A percentile compares a stretch with the other conserved stretches of the same genome.
Evolutionary conservation across 2,888 invertebrate genomes (phyloP).

Genomic region (Meiosimyza platycephala): DNA sequence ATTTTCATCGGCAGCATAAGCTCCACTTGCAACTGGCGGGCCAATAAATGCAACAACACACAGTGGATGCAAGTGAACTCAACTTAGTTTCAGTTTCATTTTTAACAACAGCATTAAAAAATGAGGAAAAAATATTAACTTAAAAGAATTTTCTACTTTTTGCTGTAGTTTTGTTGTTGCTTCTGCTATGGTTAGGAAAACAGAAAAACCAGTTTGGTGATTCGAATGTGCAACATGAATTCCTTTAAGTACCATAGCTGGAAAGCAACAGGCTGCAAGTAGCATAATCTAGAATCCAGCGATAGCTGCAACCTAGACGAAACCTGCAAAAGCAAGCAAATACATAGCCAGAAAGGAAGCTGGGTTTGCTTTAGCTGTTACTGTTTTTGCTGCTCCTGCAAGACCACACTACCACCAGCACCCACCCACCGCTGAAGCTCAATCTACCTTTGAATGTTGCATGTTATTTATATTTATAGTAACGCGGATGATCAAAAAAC

Average conservation of each 20-base stretch:
- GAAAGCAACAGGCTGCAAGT: neutral
- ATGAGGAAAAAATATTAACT: neutral
- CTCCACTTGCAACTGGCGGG: neutral
- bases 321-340: neutral
- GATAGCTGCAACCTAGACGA: neutral
- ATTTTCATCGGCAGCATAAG: neutral
- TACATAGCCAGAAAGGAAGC: neutral
- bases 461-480: conserved; percentile 21
- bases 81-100: conserved; percentile 34
- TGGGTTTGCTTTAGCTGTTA: neutral
- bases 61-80: neutral
- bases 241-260: conserved; percentile 27
- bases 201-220: conserved; percentile 25
- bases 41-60: conserved; percentile 3
- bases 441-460: neutral
- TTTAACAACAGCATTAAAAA: conserved; percentile 23
- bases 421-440: conserved; percentile 2
- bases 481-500: conserved; percentile 7
- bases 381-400: neutral
- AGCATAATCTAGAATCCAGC: neutral
- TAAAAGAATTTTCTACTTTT: conserved; percentile 29
- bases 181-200: conserved; percentile 32
- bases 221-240: conserved; percentile 25
- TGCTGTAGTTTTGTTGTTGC: conserved; percentile 25
- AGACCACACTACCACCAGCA: neutral